Conservation (phyloP, 2,113 vertebrate species). For the Gopherus evgoodei region DNA sequence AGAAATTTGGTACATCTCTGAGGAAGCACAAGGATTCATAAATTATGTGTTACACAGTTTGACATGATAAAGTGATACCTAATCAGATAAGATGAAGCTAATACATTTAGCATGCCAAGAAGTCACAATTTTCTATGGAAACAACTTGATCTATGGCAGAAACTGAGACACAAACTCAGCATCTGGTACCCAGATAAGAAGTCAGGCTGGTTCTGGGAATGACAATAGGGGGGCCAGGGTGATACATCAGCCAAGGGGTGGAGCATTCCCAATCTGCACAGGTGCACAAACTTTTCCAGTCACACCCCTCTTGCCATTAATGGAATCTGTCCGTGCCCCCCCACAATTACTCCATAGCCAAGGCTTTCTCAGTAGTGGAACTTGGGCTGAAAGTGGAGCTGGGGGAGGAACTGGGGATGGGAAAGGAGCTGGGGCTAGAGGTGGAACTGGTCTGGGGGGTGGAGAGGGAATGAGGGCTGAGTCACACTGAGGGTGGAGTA, state of each 20-base stretch:
- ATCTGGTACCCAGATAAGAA: neutral
- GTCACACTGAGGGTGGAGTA: too few species aligned
- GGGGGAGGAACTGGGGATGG: too few species aligned
- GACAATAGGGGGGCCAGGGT: neutral
- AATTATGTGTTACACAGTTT: neutral
- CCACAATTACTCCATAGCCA: too few species aligned
- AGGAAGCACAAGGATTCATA: neutral
- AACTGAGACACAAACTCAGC: neutral
- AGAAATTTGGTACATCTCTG: neutral
- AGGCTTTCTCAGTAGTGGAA: too few species aligned
- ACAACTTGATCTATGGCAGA: neutral
- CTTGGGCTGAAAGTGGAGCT: too few species aligned
- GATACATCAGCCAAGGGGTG: neutral
- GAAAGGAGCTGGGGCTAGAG: too few species aligned
- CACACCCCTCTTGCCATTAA: too few species aligned
- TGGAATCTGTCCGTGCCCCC: too few species aligned
- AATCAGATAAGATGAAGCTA: neutral
- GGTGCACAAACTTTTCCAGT: too few species aligned
- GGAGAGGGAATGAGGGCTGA: too few species aligned
- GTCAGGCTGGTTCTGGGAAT: neutral
- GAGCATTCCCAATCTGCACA: neutral
- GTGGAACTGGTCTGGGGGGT: too few species aligned
- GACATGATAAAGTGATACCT: neutral
- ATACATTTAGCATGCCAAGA: neutral
- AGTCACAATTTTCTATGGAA: neutral